Evolutionary conservation across 2,113 vertebrate genomes (phyloP).

Genomic region (Syngnathus scovelli): DNA sequence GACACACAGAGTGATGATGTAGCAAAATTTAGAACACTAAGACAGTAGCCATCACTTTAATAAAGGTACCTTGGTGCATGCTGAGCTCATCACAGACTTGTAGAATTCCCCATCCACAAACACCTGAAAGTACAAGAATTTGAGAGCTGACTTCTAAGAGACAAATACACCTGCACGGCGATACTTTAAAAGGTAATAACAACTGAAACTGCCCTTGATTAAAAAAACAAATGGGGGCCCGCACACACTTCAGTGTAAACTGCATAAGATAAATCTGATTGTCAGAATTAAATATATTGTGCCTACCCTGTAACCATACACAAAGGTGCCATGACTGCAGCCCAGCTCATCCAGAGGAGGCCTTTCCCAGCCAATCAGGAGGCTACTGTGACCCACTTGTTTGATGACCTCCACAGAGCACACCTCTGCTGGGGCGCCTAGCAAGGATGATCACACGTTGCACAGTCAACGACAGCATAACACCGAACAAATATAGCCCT

Average conservation of each 20-base stretch:
- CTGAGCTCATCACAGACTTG: conserved; percentile 59
- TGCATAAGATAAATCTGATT: neutral
- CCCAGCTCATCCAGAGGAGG: conserved; percentile 60
- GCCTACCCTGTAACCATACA: conserved; percentile 67
- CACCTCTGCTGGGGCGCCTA: conserved; percentile 62
- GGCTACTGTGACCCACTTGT: conserved; percentile 54
- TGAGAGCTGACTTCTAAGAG: neutral
- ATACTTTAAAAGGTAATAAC: neutral
- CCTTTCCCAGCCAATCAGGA: conserved; percentile 65
- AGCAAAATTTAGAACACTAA: neutral
- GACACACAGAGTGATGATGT: neutral
- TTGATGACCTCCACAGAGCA: conserved; percentile 59
- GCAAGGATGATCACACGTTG: neutral
- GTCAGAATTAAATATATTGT: neutral
- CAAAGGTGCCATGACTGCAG: conserved; percentile 63
- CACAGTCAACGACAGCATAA: neutral
- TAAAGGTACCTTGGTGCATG: conserved; percentile 50
- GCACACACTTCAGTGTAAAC: neutral
- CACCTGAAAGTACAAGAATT: conserved; percentile 28
- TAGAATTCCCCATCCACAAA: conserved; percentile 47
- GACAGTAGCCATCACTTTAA: no score
- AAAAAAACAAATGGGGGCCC: neutral
- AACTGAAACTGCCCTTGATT: neutral
- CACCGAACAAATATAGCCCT: neutral
- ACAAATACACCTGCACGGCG: no score